phyloP scores from a whole-genome alignment of 2,888 invertebrate species.

The Tiliacea citrago region DNA sequence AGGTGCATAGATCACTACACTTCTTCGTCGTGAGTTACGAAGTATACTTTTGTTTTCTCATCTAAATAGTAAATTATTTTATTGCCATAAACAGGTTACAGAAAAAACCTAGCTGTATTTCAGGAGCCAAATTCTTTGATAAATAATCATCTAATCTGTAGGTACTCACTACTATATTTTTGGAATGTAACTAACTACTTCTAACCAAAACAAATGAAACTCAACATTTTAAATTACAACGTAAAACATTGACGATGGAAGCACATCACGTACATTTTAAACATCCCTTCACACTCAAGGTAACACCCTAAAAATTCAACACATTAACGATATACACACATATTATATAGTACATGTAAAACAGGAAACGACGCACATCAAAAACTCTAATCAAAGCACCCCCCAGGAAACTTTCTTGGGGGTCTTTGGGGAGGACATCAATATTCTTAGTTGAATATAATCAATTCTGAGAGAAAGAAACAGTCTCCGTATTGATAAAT shows the following conservation, averaged over 20 bases:
- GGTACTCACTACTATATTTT: not conserved
- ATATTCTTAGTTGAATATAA: constrained; percentile 90
- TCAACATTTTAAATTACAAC: constrained; percentile 20
- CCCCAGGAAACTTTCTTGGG: constrained; percentile 79
- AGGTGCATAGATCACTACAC: too few relatives aligned
- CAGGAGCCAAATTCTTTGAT: too few relatives aligned
- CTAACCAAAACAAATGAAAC: constrained; percentile 12
- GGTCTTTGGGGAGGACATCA: constrained; percentile 82
- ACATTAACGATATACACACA: constrained; percentile 55
- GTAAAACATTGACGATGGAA: constrained; percentile 10
- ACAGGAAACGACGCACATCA: constrained; percentile 74
- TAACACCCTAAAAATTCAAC: constrained; percentile 52
- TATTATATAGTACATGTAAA: constrained; percentile 57
- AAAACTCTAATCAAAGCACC: constrained; percentile 86
- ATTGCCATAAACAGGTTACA: too few relatives aligned
- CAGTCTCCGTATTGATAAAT: constrained; percentile 91
- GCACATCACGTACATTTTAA: constrained; percentile 29
- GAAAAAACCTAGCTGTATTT: too few relatives aligned
- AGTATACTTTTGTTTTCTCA: not conserved
- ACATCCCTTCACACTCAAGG: constrained; percentile 44
- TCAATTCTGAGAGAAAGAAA: constrained; percentile 91
- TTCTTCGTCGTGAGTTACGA: not conserved
- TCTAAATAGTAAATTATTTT: too few relatives aligned
- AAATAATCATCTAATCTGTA: not conserved
- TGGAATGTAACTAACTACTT: not conserved